Evolutionary conservation across 2,888 invertebrate species (phyloP), one percentile per base, ranked within the genome.

Genomic region (Cynaeus angustus): DNA sequence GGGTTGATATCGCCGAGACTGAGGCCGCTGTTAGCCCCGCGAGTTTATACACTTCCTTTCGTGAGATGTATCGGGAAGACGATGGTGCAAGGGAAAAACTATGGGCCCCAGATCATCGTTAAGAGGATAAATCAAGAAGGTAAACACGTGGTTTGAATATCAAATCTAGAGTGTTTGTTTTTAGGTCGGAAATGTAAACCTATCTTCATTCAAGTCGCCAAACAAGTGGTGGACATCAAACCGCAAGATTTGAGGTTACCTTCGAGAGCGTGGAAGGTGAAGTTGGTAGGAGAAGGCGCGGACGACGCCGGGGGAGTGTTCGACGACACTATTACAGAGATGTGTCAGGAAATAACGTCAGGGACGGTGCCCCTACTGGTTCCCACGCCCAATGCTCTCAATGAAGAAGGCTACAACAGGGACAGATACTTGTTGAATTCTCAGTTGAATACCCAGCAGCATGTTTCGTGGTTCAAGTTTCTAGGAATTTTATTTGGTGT

Each of bases 271-370:
- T 91, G 91, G 91, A 91, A 91, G 83, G 88, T 88, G 56, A 90
- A 90, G 80, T 82, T 91, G 28, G 86, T 91, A 5, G 90, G 90
- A 0, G 91, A 91, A 82, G 91, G 90, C 0, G 91, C 91, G 0
- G 91, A 91, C 80, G 91, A 91, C 82, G 91, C 91, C 1, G 91
- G 91, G 0, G 91, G 91, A 2, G 91, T 91, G 14, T 91, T 91
- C 83, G 91, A 91, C 81, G 91, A 91, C 77, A 91, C 90, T 1
- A 90, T 91, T 45, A 90, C 90, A 0, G 90, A 91, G 82, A 90
- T 91, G 89, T 90, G 90, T 77, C 86, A 87, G 80, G 91, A 91
- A 81, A 86, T 91, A 28, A 88, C 88, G 37, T 86, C 86, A 28
- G 89, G 88, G 1, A 82, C 85, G 0, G 88, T 90, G 1, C 89